phyloP scores from a whole-genome alignment of 1,140 invertebrate genomes.

The Cecropterus lyciades region DNA sequence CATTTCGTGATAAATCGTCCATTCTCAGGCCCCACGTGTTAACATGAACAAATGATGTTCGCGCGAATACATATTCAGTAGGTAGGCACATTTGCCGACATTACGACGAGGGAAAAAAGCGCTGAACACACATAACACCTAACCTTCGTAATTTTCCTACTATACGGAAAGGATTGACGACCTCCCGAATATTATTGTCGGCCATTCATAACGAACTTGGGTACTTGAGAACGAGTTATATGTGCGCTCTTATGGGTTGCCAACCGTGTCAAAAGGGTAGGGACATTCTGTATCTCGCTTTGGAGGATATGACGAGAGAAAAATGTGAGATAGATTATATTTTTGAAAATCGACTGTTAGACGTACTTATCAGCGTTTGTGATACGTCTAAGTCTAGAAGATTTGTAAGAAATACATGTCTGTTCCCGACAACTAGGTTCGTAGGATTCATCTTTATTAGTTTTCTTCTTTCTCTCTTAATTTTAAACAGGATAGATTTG shows the following conservation, averaged over 20 bases:
- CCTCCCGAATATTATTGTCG: constrained; percentile 11
- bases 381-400: too few species aligned
- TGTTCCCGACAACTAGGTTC: too few species aligned
- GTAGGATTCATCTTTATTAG: too few species aligned
- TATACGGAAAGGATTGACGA: constrained; percentile 18
- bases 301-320: too few species aligned
- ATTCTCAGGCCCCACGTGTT: constrained; percentile 22
- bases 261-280: neutral
- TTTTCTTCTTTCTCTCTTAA: too few species aligned
- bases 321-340: too few species aligned
- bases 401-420: too few species aligned
- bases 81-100: constrained; percentile 35
- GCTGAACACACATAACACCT: constrained; percentile 22
- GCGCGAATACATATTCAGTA: constrained; percentile 51
- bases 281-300: neutral
- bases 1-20: constrained; percentile 6
- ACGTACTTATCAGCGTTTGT: too few species aligned
- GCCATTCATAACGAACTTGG: constrained; percentile 26
- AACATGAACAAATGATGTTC: constrained; percentile 46
- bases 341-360: too few species aligned
- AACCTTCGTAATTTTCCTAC: neutral
- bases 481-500: too few species aligned
- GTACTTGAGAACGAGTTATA: constrained; percentile 15
- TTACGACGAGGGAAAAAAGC: constrained; percentile 11
- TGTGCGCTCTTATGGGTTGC: neutral